These are phyloP conservation scores for Malurus cyaneus DNA, from an alignment of 2,113 vertebrate species.

Conservation along the genomic window DNA sequence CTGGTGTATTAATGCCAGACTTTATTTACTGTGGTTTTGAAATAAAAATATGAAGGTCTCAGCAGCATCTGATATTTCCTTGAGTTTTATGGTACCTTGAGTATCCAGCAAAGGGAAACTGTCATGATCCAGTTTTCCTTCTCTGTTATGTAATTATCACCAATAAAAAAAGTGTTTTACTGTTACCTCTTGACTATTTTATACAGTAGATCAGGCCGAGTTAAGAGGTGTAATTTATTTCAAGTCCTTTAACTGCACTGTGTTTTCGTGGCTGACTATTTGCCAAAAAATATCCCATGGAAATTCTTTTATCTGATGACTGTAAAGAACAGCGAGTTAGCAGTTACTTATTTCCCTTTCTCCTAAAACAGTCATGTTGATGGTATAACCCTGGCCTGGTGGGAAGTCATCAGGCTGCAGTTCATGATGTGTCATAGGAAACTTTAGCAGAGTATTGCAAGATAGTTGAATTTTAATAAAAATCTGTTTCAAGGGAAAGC, in stretches of 20 bases:
- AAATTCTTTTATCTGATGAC: slow-evolving; percentile 56
- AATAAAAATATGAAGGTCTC: not conserved
- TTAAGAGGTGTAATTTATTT: slow-evolving; percentile 55
- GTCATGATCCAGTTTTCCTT: not conserved
- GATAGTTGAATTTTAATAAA: not conserved
- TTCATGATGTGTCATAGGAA: not conserved
- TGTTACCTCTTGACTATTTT: slow-evolving; percentile 23
- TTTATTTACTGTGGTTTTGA: not conserved
- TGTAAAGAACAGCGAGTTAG: slow-evolving; percentile 17
- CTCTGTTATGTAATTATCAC: not conserved
- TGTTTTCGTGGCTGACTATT: slow-evolving; percentile 45
- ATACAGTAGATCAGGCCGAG: not conserved
- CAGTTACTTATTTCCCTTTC: slow-evolving; percentile 52
- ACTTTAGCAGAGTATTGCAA: not conserved
- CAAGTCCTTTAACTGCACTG: not conserved
- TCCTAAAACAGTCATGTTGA: slow-evolving; percentile 25
- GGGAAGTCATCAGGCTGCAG: not conserved
- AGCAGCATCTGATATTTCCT: not conserved
- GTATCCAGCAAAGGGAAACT: not conserved
- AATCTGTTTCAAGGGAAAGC: not conserved
- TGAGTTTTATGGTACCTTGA: not conserved
- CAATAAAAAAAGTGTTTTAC: slow-evolving; percentile 28
- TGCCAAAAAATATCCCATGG: slow-evolving; percentile 49
- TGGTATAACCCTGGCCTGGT: not conserved
- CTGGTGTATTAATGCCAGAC: not conserved